Evolutionary conservation across 2,797 vertebrate genomes (phyloP).

Genomic region (Enteromius afrohamiltoni): DNA sequence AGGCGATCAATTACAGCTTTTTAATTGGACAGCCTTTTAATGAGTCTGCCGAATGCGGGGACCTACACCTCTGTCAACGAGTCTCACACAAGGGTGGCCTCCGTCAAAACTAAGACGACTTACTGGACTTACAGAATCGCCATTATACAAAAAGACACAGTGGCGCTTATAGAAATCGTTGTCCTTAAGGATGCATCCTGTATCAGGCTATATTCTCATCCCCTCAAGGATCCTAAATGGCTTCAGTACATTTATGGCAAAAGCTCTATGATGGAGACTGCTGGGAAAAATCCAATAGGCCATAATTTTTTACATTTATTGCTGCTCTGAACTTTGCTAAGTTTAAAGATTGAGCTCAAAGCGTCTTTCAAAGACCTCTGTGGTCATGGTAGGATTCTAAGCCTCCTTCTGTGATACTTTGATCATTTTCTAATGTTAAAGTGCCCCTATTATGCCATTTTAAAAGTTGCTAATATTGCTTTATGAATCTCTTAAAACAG

Average conservation of each 20-base stretch:
- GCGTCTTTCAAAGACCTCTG: not conserved
- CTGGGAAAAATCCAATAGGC: constrained; percentile 12
- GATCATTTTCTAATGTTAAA: not conserved
- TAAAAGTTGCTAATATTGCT: no score
- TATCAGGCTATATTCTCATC: not conserved
- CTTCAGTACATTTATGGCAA: constrained; percentile 5
- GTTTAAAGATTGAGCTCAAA: constrained; percentile 13
- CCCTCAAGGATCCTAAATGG: not conserved
- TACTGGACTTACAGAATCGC: constrained; percentile 63
- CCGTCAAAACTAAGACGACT: constrained; percentile 72
- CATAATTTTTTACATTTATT: constrained; percentile 30
- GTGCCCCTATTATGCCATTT: no score
- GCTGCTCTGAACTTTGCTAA: constrained; percentile 13
- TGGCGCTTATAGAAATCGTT: constrained; percentile 58
- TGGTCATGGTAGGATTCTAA: not conserved
- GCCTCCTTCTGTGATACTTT: not conserved
- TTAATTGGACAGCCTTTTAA: constrained; percentile 80
- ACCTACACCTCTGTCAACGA: constrained; percentile 74
- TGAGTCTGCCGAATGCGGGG: constrained; percentile 77
- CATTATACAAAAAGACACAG: constrained; percentile 60
- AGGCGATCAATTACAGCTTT: constrained; percentile 79
- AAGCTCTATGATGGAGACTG: constrained; percentile 8
- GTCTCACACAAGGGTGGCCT: constrained; percentile 69
- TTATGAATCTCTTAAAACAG: no score
- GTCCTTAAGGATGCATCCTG: not conserved